Conservation (phyloP, 2,113 vertebrate species). For the Catagonus wagneri region DNA sequence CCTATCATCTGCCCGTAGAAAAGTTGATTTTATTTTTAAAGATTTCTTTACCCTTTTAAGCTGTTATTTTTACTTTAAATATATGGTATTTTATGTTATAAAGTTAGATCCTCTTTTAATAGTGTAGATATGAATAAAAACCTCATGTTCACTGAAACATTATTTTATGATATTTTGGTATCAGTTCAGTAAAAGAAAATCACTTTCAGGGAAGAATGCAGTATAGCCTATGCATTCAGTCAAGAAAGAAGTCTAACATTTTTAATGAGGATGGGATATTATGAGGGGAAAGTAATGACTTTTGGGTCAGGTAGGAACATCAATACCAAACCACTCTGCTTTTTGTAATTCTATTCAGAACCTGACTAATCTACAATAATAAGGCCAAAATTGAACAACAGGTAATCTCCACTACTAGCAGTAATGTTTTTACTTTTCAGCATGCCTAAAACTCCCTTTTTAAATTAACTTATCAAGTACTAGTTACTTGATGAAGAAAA, state of each 20-base stretch:
- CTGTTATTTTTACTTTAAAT: constrained; percentile 62
- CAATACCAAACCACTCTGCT: background rate
- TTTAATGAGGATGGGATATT: constrained; percentile 33
- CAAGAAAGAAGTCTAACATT: background rate
- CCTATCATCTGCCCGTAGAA: background rate
- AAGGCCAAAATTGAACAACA: background rate
- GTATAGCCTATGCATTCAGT: background rate
- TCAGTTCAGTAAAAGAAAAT: constrained; percentile 42
- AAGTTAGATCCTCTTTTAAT: constrained; percentile 62
- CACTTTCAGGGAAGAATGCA: constrained; percentile 45
- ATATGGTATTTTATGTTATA: constrained; percentile 20
- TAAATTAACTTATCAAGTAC: background rate
- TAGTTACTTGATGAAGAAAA: background rate
- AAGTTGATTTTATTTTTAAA: constrained; percentile 49
- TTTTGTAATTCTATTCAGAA: background rate
- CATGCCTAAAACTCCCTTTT: background rate
- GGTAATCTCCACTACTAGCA: background rate
- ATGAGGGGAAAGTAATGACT: constrained; percentile 4
- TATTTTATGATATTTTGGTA: constrained; percentile 63
- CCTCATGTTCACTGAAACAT: constrained; percentile 8
- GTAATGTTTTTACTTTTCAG: background rate
- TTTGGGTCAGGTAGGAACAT: background rate
- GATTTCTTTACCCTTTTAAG: constrained; percentile 14
- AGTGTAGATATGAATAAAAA: constrained; percentile 7
- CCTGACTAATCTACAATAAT: background rate